Percentiles rank a stretch among this genome's conserved stretches.
Evolutionary conservation across 1,140 invertebrate genomes (phyloP).

Genomic region (Pseudomyrmex dendroicus): DNA sequence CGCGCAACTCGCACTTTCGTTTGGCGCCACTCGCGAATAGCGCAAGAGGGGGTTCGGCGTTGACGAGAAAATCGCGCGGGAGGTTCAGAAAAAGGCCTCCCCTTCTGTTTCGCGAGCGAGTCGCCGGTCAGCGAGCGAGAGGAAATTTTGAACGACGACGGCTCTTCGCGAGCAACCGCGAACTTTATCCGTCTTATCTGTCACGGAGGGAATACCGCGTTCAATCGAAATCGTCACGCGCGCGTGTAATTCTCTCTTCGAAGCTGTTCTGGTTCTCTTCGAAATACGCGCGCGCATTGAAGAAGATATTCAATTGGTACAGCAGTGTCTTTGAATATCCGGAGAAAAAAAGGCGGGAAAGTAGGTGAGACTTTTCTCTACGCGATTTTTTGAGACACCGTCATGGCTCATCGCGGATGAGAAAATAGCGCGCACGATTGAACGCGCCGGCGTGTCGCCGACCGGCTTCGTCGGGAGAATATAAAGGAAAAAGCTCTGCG

Average conservation of each 20-base stretch:
- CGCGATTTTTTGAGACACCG: not conserved
- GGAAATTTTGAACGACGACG: not conserved
- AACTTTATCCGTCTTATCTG: not conserved
- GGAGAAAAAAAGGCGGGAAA: not conserved
- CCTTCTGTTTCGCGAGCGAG: conserved; percentile 44
- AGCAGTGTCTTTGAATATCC: not conserved
- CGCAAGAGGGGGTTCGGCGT: conserved; percentile 51
- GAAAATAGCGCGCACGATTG: not conserved
- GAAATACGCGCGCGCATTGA: not conserved
- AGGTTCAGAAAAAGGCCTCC: conserved; percentile 40
- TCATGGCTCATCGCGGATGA: not conserved
- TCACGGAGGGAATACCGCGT: no score
- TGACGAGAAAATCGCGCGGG: conserved; percentile 44
- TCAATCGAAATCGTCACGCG: no score
- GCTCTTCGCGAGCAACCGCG: not conserved
- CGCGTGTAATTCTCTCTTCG: not conserved
- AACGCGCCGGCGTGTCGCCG: not conserved
- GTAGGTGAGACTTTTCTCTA: not conserved
- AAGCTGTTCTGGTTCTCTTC: no score
- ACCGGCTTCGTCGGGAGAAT: not conserved
- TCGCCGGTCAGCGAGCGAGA: not conserved
- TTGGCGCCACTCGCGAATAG: conserved; percentile 37
- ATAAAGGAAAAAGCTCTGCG: not conserved
- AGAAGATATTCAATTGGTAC: no score
- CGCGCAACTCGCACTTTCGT: conserved; percentile 68